Conservation (phyloP, 2,113 vertebrate species). For the Nesogale talazaci region DNA sequence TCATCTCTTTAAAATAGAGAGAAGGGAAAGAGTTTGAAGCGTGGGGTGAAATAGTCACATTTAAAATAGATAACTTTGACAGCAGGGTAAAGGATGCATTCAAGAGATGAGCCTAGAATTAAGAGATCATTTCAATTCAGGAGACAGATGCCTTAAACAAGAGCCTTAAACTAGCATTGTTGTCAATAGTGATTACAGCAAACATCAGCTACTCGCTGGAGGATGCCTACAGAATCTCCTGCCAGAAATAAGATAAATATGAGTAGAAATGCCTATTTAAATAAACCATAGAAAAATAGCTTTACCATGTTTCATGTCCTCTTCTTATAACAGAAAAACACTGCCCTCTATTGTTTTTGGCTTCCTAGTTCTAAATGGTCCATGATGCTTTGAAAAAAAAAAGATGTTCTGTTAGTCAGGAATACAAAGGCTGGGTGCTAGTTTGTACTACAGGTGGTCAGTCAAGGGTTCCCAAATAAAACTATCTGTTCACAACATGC, state of each 20-base stretch:
- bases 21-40: neutral
- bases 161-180: neutral
- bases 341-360: slow-evolving; percentile 45
- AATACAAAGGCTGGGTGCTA: neutral
- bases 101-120: neutral
- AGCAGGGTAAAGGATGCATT: neutral
- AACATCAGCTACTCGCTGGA: neutral
- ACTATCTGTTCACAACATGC: neutral
- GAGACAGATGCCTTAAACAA: neutral
- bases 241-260: neutral
- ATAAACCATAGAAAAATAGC: neutral
- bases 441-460: neutral
- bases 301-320: neutral
- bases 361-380: neutral
- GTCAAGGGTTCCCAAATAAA: neutral
- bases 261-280: neutral
- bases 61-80: slow-evolving; percentile 11
- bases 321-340: slow-evolving; percentile 33
- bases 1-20: neutral
- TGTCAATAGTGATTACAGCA: neutral
- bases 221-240: neutral
- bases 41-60: neutral
- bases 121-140: neutral
- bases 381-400: neutral
- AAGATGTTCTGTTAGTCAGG: neutral